These are phyloP conservation scores for Helostoma temminkii DNA, from an alignment of 2,797 vertebrate genomes.

Conservation along the genomic window DNA sequence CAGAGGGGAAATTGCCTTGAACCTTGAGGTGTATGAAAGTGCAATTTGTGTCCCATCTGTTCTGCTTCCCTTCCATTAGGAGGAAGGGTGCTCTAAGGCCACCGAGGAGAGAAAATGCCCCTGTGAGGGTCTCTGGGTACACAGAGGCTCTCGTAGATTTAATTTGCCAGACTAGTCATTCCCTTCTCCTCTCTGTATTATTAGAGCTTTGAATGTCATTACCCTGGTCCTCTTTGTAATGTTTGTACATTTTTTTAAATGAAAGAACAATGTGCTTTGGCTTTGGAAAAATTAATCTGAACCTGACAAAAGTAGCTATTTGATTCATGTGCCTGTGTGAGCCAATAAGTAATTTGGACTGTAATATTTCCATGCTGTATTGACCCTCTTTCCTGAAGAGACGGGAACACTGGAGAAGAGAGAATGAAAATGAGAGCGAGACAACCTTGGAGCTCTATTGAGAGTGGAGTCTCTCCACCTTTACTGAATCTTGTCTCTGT, in stretches of 20 bases:
- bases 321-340: conserved; percentile 26
- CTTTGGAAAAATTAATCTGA: conserved; percentile 17
- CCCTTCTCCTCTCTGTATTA: conserved; percentile 62
- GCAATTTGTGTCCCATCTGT: conserved; percentile 90
- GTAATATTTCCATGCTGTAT: conserved; percentile 38
- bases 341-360: conserved; percentile 31
- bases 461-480: conserved; percentile 55
- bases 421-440: conserved; percentile 51
- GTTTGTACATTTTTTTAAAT: conserved; percentile 40
- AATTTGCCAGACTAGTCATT: conserved; percentile 78
- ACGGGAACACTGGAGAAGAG: conserved; percentile 53
- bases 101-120: conserved; percentile 80
- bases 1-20: conserved; percentile 87
- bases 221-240: conserved; percentile 40
- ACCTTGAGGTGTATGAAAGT: conserved; percentile 87
- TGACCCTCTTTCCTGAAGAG: conserved; percentile 42
- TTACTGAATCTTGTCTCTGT: conserved; percentile 59
- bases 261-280: conserved; percentile 50
- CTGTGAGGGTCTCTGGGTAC: conserved; percentile 77
- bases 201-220: conserved; percentile 72
- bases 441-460: conserved; percentile 59
- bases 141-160: conserved; percentile 76
- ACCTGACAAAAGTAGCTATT: conserved; percentile 26
- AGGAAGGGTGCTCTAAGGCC: conserved; percentile 83
- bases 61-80: conserved; percentile 87